Evolutionary conservation across 2,797 vertebrate genomes (phyloP).

Genomic region (Otolemur crassicaudatus): DNA sequence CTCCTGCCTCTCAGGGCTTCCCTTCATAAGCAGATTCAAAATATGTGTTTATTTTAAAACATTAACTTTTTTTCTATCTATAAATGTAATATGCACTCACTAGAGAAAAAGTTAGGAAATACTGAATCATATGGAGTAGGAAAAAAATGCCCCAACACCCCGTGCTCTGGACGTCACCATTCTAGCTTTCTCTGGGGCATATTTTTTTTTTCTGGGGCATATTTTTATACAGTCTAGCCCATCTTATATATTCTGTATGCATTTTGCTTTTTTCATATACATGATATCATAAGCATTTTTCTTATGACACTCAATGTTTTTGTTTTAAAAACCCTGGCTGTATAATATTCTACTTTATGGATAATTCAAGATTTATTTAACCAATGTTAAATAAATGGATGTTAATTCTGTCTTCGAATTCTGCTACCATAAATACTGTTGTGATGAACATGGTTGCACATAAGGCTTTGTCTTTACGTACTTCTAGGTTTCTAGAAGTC

Average conservation of each 20-base stretch:
- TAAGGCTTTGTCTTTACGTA: not conserved
- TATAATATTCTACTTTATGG: not conserved
- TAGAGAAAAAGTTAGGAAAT: slow-evolving; percentile 37
- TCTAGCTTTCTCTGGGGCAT: not conserved
- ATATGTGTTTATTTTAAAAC: not conserved
- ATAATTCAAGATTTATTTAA: slow-evolving; percentile 35
- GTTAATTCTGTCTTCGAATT: not conserved
- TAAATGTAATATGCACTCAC: not conserved
- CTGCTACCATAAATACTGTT: not conserved
- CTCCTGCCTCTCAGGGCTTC: too few species aligned
- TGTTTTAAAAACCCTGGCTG: not conserved
- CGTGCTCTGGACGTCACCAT: not conserved
- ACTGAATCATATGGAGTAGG: not conserved
- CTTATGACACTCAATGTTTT: not conserved
- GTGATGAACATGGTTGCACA: not conserved
- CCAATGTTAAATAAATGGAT: not conserved
- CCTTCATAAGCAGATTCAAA: not conserved
- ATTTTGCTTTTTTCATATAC: not conserved
- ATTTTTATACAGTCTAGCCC: not conserved
- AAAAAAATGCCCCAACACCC: not conserved
- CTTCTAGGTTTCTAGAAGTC: not conserved
- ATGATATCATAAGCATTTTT: not conserved
- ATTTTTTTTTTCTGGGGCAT: slow-evolving; percentile 14
- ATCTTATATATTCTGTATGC: not conserved
- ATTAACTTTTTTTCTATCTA: not conserved